Conservation (phyloP, 2,888 invertebrate species). For the Drosophila prostipennis region DNA sequence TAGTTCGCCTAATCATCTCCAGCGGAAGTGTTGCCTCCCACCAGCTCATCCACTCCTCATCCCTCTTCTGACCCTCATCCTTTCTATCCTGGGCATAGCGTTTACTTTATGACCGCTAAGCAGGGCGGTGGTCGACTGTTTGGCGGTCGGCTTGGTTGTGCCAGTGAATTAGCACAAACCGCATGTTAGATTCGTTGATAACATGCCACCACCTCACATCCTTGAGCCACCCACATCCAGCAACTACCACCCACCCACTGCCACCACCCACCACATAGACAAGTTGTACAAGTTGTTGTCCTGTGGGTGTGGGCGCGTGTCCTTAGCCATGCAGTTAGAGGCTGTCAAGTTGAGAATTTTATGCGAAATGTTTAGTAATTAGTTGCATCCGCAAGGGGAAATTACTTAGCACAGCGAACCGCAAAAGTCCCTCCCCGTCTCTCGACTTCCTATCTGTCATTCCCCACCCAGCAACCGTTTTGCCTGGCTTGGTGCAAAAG, state of each 20-base stretch:
- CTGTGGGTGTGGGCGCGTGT: slow-evolving; percentile 34
- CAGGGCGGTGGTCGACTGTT: slow-evolving; percentile 30
- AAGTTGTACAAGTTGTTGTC: slow-evolving; percentile 32
- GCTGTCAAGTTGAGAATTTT: slow-evolving; percentile 75
- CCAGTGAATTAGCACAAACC: slow-evolving; percentile 68
- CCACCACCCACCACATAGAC: slow-evolving; percentile 3
- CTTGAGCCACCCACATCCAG: slow-evolving; percentile 9
- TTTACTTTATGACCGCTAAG: slow-evolving; percentile 58
- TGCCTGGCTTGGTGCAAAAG: slow-evolving; percentile 40
- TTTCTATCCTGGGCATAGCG: slow-evolving; percentile 26
- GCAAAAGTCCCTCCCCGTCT: slow-evolving; percentile 32
- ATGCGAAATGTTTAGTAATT: slow-evolving; percentile 80
- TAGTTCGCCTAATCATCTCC: slow-evolving; percentile 39
- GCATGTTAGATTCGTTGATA: slow-evolving; percentile 76
- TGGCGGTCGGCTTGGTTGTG: slow-evolving; percentile 32
- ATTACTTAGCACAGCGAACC: slow-evolving; percentile 68
- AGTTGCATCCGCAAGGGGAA: slow-evolving; percentile 78
- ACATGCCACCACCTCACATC: slow-evolving; percentile 53
- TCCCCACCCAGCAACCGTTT: slow-evolving; percentile 23
- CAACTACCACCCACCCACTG: slow-evolving; percentile 1
- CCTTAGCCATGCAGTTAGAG: slow-evolving; percentile 65
- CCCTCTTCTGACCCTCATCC: neutral
- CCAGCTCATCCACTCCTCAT: too few relatives aligned
- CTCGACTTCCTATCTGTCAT: slow-evolving; percentile 19
- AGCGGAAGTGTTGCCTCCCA: slow-evolving; percentile 54